Evolutionary conservation across 2,113 vertebrate species (phyloP).

Genomic region (Phalacrocorax aristotelis): DNA sequence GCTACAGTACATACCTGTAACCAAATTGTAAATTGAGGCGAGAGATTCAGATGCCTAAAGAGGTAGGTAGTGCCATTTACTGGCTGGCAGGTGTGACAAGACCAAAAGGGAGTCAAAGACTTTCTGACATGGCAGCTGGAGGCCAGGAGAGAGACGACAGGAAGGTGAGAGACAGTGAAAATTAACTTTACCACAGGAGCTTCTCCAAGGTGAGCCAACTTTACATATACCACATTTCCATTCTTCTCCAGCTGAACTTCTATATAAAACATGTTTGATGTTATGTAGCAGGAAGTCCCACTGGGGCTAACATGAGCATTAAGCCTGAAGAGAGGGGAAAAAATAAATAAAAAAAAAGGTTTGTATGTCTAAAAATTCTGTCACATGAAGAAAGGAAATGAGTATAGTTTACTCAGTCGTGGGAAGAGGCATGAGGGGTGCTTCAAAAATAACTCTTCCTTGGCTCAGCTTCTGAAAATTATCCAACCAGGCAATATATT

Average conservation of each 20-base stretch:
- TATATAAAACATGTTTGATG: conserved; percentile 84
- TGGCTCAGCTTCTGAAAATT: not conserved
- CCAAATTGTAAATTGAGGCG: not conserved
- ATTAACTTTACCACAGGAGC: conserved; percentile 73
- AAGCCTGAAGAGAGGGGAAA: conserved; percentile 68
- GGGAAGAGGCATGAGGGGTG: not conserved
- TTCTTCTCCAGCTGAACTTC: conserved; percentile 79
- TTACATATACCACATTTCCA: conserved; percentile 78
- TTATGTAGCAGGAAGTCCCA: conserved; percentile 82
- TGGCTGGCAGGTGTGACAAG: not conserved
- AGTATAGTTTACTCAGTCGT: not conserved
- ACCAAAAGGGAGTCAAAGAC: not conserved
- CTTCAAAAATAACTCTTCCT: conserved; percentile 33
- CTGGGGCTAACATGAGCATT: conserved; percentile 74
- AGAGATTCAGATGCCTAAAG: not conserved
- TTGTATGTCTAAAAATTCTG: not conserved
- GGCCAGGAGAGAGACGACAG: not conserved
- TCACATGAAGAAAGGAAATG: not conserved
- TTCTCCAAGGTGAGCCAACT: conserved; percentile 79
- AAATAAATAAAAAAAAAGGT: not conserved
- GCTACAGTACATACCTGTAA: not conserved
- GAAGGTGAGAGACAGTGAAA: not conserved
- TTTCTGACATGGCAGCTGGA: not conserved
- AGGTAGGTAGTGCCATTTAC: not conserved
- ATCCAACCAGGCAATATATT: not conserved